phyloP scores from a whole-genome alignment of 2,113 vertebrate genomes.

The Zootoca vivipara region DNA sequence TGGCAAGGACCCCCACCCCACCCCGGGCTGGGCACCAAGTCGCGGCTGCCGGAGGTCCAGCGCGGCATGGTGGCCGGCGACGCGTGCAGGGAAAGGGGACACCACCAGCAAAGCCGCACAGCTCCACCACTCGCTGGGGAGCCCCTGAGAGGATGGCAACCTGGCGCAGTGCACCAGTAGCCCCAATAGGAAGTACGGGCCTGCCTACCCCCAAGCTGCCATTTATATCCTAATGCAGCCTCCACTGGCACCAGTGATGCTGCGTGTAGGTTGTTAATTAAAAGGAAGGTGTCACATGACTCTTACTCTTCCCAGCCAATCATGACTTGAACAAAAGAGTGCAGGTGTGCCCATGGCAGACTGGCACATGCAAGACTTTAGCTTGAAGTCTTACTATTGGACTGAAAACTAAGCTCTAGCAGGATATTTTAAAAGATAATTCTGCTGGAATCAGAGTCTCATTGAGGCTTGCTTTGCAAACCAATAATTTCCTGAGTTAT shows the following conservation, averaged over 20 bases:
- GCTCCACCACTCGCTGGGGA: too few species aligned
- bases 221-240: not conserved
- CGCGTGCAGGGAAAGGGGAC: too few species aligned
- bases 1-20: too few species aligned
- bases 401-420: not conserved
- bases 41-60: too few species aligned
- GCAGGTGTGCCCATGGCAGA: not conserved
- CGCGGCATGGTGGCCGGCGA: too few species aligned
- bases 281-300: not conserved
- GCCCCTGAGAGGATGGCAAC: too few species aligned
- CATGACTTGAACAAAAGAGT: not conserved
- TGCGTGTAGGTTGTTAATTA: not conserved
- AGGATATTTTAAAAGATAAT: not conserved
- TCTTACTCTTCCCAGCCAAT: not conserved
- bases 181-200: too few species aligned
- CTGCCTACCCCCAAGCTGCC: not conserved
- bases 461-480: not conserved
- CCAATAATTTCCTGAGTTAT: not conserved
- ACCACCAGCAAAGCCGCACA: too few species aligned
- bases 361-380: not conserved
- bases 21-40: too few species aligned
- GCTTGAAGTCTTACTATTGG: not conserved
- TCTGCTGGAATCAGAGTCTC: not conserved
- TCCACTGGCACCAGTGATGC: not conserved
- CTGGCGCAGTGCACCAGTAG: too few species aligned